A percentile compares a stretch with the other conserved stretches of the same genome.
Conservation (phyloP, 2,797 vertebrate species). For the Sebastes cheni region DNA sequence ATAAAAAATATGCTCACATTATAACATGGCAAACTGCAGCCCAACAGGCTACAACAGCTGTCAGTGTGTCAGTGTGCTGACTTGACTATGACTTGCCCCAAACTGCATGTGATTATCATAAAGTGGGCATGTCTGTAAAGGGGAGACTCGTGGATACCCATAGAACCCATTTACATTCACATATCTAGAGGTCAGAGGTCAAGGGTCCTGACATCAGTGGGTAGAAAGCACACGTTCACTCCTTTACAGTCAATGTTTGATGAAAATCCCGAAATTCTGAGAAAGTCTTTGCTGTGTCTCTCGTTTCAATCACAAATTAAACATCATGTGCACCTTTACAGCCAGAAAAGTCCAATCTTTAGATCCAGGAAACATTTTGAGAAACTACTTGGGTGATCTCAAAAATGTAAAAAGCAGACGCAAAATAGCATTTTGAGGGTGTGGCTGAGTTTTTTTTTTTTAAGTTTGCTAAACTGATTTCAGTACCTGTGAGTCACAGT, state of each 20-base stretch:
- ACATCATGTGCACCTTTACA: neutral
- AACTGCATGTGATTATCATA: no score
- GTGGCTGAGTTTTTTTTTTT: slow-evolving; percentile 1
- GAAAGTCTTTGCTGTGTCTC: neutral
- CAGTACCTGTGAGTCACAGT: slow-evolving; percentile 38
- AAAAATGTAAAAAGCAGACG: neutral
- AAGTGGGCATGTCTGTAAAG: no score
- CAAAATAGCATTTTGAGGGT: neutral
- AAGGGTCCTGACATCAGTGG: neutral
- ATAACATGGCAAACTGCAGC: no score
- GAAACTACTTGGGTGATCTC: neutral
- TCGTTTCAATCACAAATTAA: neutral
- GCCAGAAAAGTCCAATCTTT: neutral
- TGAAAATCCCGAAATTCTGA: neutral
- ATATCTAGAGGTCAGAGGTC: no score
- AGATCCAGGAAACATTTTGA: neutral
- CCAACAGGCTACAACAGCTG: no score
- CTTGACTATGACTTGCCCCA: no score
- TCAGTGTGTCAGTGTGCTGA: no score
- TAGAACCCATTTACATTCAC: accelerated
- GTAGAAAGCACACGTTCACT: neutral
- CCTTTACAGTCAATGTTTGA: neutral
- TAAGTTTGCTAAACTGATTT: neutral
- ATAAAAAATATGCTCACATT: no score
- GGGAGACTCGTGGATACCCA: no score